Percentiles rank a stretch among this genome's conserved stretches.
Evolutionary conservation across 1,140 invertebrate genomes (phyloP).

Genomic region (Tenebrio molitor): DNA sequence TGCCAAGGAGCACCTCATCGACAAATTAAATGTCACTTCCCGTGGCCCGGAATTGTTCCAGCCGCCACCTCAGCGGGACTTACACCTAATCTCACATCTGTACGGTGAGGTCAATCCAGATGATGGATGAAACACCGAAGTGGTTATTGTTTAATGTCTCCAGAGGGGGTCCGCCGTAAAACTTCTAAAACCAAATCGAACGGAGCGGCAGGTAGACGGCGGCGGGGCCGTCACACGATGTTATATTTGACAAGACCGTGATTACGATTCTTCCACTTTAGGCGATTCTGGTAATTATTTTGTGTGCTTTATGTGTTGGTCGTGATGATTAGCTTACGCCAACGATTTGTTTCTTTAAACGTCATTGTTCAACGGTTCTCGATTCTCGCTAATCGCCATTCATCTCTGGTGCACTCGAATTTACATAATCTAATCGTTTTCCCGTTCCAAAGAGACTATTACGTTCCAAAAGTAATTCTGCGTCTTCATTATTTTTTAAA

Average conservation of each 20-base stretch:
- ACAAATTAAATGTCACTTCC: constrained; percentile 62
- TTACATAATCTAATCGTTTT: constrained; percentile 22
- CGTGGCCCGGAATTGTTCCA: constrained; percentile 38
- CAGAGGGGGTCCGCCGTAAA: constrained; percentile 57
- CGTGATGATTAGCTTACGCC: constrained; percentile 47
- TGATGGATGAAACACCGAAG: constrained; percentile 63
- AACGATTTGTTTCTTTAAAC: constrained; percentile 38
- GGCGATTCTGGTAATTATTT: constrained; percentile 38
- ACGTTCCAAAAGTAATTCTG: too few relatives aligned
- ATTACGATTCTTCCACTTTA: constrained; percentile 53
- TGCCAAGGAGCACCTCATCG: constrained; percentile 51
- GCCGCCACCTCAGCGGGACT: constrained; percentile 53
- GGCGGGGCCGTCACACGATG: constrained; percentile 49
- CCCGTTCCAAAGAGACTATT: too few relatives aligned
- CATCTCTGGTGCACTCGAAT: constrained; percentile 10
- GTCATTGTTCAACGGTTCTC: constrained; percentile 23
- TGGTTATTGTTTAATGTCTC: constrained; percentile 65
- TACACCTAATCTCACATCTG: constrained; percentile 59
- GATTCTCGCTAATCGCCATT: constrained; percentile 32
- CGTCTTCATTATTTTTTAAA: too few relatives aligned
- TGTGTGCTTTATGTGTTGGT: constrained; percentile 46
- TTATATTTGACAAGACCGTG: constrained; percentile 56
- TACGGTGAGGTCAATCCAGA: constrained; percentile 52
- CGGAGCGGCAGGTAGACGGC: constrained; percentile 48
- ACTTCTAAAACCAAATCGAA: constrained; percentile 54